Percentiles rank a stretch among this genome's conserved stretches.
Conservation (phyloP, 2,797 vertebrate genomes). For the Cephalopachus bancanus region DNA sequence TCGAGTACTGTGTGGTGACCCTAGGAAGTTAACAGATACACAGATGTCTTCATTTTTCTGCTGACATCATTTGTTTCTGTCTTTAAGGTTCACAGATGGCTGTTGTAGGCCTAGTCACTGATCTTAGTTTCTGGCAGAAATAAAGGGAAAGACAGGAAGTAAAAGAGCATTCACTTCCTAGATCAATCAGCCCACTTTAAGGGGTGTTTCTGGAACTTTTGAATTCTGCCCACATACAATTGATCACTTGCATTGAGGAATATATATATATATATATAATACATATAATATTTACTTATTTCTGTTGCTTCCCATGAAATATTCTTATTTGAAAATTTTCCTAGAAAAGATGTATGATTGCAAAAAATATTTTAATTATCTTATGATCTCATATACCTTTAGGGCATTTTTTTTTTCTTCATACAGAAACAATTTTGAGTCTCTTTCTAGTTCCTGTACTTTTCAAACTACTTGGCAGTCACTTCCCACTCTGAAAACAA, state of each 20-base stretch:
- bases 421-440: background rate
- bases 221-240: background rate
- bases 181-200: background rate
- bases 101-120: background rate
- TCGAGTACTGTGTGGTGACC: background rate
- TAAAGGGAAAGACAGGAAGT: background rate
- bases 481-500: background rate
- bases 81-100: background rate
- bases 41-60: background rate
- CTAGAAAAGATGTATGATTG: background rate
- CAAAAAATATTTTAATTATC: background rate
- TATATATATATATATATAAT: rapidly evolving
- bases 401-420: background rate
- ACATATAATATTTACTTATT: background rate
- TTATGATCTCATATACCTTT: rapidly evolving
- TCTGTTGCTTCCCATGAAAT: background rate
- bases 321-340: background rate
- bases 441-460: background rate
- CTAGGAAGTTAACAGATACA: background rate
- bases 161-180: background rate
- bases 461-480: background rate
- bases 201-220: background rate
- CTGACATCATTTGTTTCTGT: background rate
- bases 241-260: background rate
- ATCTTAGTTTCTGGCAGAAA: background rate